Evolutionary conservation across 2,797 vertebrate species (phyloP).

Genomic region (Erpetoichthys calabaricus): DNA sequence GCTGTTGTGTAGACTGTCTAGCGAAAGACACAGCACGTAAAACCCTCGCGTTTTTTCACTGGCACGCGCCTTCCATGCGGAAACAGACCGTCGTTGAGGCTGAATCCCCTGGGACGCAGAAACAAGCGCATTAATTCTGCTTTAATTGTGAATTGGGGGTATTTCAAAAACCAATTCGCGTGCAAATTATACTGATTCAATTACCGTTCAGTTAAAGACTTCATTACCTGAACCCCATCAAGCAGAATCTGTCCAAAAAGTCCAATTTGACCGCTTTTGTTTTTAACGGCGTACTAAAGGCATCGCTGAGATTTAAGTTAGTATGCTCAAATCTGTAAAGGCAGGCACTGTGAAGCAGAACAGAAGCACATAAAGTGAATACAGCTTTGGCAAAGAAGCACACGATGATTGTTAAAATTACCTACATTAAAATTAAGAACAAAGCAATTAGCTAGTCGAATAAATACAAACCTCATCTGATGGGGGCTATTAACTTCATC

Average conservation of each 20-base stretch:
- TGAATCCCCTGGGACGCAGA: slow-evolving; percentile 44
- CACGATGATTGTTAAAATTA: background rate
- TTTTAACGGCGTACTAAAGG: background rate
- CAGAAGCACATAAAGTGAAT: background rate
- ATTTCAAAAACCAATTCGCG: slow-evolving; percentile 61
- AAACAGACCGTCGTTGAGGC: slow-evolving; percentile 35
- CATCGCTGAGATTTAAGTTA: too few species aligned
- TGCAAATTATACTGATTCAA: slow-evolving; percentile 68
- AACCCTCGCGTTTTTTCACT: too few species aligned
- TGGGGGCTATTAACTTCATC: too few species aligned
- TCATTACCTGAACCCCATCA: slow-evolving; percentile 55
- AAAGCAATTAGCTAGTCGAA: too few species aligned
- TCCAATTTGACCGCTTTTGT: background rate
- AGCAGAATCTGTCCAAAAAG: slow-evolving; percentile 11
- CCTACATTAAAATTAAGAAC: background rate
- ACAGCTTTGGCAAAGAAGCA: background rate
- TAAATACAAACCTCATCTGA: too few species aligned
- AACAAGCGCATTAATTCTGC: slow-evolving; percentile 57
- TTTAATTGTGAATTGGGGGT: slow-evolving; percentile 66
- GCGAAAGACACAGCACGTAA: too few species aligned
- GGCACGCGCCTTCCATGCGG: too few species aligned
- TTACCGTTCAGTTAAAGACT: slow-evolving; percentile 65
- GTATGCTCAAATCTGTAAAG: background rate
- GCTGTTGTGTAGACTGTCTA: too few species aligned
- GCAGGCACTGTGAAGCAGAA: background rate